Evolutionary conservation across 2,113 vertebrate species (phyloP), one percentile per base, ranked within the genome.

Genomic region (Chloebia gouldiae): DNA sequence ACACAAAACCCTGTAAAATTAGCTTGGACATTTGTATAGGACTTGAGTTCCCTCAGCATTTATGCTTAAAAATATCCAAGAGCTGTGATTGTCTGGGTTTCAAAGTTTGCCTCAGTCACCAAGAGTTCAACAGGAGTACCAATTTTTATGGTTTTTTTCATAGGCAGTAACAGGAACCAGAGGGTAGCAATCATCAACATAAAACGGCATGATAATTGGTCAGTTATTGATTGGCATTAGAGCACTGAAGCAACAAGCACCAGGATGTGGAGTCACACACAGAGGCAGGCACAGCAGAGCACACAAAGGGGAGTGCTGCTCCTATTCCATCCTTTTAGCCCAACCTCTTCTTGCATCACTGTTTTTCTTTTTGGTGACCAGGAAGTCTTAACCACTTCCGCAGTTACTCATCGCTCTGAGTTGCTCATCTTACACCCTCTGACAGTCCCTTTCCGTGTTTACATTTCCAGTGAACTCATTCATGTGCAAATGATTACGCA

Each of bases 391-490:
- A 19, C 8, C 35, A 61, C 81, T 88, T 95, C 93, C 86, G n/a
- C 9, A 7, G 49, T 92, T 96, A 96, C 1, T 95, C 90, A 95
- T 70, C 21, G 0, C 4, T 54, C 78, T 59, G 51, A 76, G 63
- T 71, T 68, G 47, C 71, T 94, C 90, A 79, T 82, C 45, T n/a
- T 35, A 51, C 7, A 2, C 31, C 79, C 64, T 65, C 27, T 51
- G 88, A 73, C 69, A 53, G 57, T 88, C 65, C 39, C 23, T 81
- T 85, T 80, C 63, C 7, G 3, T 94, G 77, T 97, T 95, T 97
- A 61, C 86, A 11, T 95, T 92, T 85, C 83, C 50, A 78, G 0
- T 70, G 49, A 83, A 39, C 47, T 93, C 83, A 94, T 61, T 71
- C 12, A 11, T 54, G 53, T 51, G 60, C 27, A 28, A 68, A 0